These are phyloP conservation scores for Paratilapia polleni DNA, from an alignment of 2,113 vertebrate species.

Conservation along the genomic window DNA sequence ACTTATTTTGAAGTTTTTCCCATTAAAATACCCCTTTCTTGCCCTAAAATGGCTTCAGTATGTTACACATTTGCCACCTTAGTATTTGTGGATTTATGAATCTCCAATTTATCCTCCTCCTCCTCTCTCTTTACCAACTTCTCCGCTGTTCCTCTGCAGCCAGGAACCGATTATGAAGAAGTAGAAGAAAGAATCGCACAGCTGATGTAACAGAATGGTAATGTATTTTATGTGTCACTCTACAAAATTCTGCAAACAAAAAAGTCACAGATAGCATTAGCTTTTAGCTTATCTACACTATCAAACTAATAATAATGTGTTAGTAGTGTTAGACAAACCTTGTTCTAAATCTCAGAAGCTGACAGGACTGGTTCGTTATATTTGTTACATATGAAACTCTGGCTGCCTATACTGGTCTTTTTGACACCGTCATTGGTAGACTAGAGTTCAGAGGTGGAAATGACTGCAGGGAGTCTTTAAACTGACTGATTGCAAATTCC, in stretches of 20 bases:
- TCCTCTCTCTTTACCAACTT: not conserved
- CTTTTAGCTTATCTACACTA: not conserved
- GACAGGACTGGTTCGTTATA: not conserved
- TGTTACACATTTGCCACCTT: not conserved
- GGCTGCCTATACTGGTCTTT: not conserved
- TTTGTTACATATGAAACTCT: rapidly evolving
- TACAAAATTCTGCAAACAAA: not conserved
- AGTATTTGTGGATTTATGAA: not conserved
- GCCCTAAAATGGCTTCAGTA: not conserved
- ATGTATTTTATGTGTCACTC: not conserved
- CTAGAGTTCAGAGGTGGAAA: no score
- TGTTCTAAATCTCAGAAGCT: not conserved
- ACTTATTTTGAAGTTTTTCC: not conserved
- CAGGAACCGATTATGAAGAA: not conserved
- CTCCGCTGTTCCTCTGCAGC: not conserved
- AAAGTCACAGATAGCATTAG: not conserved
- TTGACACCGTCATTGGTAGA: not conserved
- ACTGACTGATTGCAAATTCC: not conserved
- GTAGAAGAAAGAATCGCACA: not conserved
- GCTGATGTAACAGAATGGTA: not conserved
- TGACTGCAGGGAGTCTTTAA: not conserved
- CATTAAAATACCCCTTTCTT: not conserved
- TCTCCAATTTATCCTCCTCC: not conserved
- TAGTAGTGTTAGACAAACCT: not conserved
- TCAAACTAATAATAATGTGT: not conserved